A percentile compares a stretch with the other conserved stretches of the same genome.
Conservation (phyloP, 2,888 invertebrate species). For the Ischnura elegans region DNA sequence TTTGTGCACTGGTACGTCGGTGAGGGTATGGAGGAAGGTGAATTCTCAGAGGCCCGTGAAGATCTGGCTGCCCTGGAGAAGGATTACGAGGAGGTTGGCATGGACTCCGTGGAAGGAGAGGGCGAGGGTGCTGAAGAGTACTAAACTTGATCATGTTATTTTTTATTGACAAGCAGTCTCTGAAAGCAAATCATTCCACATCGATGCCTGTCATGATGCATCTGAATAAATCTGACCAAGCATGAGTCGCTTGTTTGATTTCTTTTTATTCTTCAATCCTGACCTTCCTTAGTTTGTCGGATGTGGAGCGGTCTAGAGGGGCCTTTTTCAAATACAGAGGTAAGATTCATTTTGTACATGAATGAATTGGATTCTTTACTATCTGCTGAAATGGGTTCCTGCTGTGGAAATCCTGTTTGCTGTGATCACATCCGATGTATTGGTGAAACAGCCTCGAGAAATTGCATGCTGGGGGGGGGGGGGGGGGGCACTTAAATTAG, state of each 20-base stretch:
- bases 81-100: conserved; percentile 88
- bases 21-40: conserved; percentile 78
- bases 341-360: no score
- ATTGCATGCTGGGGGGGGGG: no score
- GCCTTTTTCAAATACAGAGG: no score
- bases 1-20: conserved; percentile 85
- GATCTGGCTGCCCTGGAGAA: conserved; percentile 87
- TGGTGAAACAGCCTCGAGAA: no score
- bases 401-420: no score
- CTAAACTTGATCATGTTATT: conserved; percentile 77
- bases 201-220: neutral
- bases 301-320: no score
- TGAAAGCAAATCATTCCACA: neutral
- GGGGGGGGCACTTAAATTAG: no score
- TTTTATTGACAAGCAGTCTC: neutral
- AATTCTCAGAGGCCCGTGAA: conserved; percentile 89
- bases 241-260: neutral
- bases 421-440: no score
- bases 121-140: conserved; percentile 90
- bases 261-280: neutral
- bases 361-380: no score
- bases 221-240: conserved; percentile 28
- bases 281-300: neutral
- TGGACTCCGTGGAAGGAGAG: conserved; percentile 89
- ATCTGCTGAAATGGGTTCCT: no score